Evolutionary conservation across 2,113 vertebrate genomes (phyloP).

Genomic region (Onychorhynchus coronatus): DNA sequence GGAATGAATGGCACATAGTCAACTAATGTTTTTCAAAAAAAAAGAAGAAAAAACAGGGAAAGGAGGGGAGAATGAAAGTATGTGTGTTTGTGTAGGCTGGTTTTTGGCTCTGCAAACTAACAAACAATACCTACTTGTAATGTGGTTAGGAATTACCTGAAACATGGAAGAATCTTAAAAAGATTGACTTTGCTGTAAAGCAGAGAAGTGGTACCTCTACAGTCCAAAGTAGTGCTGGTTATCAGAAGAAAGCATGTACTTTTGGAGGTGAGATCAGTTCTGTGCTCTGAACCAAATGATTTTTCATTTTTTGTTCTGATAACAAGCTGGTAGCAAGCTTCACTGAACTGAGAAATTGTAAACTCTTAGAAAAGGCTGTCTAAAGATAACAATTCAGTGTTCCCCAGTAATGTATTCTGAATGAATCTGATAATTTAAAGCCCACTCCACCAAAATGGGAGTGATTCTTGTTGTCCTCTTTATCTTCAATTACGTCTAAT

Average conservation of each 20-base stretch:
- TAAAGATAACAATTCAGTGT: conserved; percentile 98
- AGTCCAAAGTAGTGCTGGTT: conserved; percentile 84
- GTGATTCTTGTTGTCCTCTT: conserved; percentile 88
- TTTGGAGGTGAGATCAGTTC: conserved; percentile 91
- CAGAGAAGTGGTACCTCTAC: conserved; percentile 69
- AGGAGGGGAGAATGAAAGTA: not conserved
- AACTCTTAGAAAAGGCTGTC: conserved; percentile 95
- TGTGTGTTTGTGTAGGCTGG: not conserved
- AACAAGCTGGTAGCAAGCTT: conserved; percentile 97
- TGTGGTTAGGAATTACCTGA: conserved; percentile 67
- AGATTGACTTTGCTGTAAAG: conserved; percentile 80
- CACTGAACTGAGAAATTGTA: conserved; percentile 99
- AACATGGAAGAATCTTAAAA: conserved; percentile 78
- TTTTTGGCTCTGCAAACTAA: not conserved
- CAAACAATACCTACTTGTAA: conserved; percentile 39
- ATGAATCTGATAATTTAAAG: conserved; percentile 94
- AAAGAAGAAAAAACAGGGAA: not conserved
- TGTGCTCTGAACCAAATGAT: conserved; percentile 91
- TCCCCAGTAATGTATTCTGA: conserved; percentile 91
- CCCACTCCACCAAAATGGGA: conserved; percentile 89
- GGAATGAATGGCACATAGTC: not conserved
- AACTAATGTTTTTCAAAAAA: not conserved
- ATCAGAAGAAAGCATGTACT: conserved; percentile 89
- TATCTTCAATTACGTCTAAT: conserved; percentile 95
- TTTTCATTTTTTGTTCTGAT: conserved; percentile 94